Base-by-base conservation (phyloP, 2,888 invertebrate species). In the Didymodactylos carnosus region DNA sequence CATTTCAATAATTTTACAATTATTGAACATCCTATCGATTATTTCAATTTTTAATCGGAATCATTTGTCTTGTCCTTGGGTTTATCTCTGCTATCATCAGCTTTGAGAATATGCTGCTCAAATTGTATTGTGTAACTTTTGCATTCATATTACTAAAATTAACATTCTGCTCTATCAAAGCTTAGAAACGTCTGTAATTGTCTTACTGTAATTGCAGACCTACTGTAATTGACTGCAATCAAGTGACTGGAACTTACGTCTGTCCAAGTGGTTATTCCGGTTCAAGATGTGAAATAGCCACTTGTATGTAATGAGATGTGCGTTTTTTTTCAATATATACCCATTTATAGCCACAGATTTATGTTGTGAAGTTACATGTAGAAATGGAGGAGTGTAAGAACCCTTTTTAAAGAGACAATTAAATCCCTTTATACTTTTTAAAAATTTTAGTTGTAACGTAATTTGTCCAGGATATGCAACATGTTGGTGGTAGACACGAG, bases 401-500 rank as follows among this genome's bases (percentile, higher is more conserved):
- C 19, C 5, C 27, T 19, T 8, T 19, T 35, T 29, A 53, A 13
- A 0, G 16, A 19, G 2, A 29, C 29, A 5, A 8, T 6, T 14
- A 14, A 16, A 0, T 3, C n/a, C n/a, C n/a, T n/a, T n/a, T 35
- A 10, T 19, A 7, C 19, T n/a, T 62, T n/a, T n/a, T n/a, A n/a
- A n/a, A n/a, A 6, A 35, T 11, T 29, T n/a, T 35, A 62, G 62
- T 35, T 62, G 62, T 62, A 62, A 62, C n/a, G 11, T 62, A 14
- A 2, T 62, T 35, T n/a, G n/a, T 62, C 62, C 62, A 35, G 35
- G 10, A n/a, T 62, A 62, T 35, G 62, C 62, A 35, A 62, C 62
- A n/a, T 62, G 62, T 62, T 62, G 62, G 62, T 62, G 62, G 62
- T 62, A 62, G n/a, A n/a, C n/a, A n/a, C n/a, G n/a, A n/a, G n/a